Evolutionary conservation across 2,113 vertebrate species (phyloP).

Genomic region (Spilogale gracilis): DNA sequence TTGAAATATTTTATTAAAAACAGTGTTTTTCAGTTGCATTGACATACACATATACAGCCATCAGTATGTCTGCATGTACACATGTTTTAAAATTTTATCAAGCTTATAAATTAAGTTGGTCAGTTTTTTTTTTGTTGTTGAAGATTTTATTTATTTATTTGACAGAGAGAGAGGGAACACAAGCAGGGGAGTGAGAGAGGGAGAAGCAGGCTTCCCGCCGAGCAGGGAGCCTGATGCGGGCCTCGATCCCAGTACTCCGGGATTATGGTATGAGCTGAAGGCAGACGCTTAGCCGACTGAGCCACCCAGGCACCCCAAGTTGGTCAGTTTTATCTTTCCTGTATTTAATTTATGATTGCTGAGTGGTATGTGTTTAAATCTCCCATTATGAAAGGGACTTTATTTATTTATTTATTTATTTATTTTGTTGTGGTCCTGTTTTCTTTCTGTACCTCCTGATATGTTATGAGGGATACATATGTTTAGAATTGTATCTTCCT

Average conservation of each 20-base stretch:
- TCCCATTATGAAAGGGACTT: not conserved
- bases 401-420: not conserved
- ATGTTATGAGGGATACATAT: not conserved
- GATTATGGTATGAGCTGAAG: too few relatives aligned
- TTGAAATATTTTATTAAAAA: conserved; percentile 13
- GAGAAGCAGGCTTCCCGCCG: too few relatives aligned
- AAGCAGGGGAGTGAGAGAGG: too few relatives aligned
- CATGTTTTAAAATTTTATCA: not conserved
- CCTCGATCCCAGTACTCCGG: too few relatives aligned
- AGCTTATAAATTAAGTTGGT: not conserved
- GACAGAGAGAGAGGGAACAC: too few relatives aligned
- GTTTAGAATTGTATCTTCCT: not conserved
- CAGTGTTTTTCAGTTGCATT: not conserved
- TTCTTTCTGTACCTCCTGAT: not conserved
- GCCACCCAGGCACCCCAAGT: not conserved
- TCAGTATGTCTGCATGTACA: not conserved
- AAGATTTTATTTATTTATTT: too few relatives aligned
- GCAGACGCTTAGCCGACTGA: too few relatives aligned
- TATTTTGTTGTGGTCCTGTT: not conserved
- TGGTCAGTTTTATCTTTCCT: not conserved
- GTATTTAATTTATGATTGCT: not conserved
- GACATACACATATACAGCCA: not conserved
- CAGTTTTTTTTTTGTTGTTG: not conserved
- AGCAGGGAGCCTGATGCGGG: too few relatives aligned
- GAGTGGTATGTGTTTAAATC: not conserved